These are phyloP conservation scores for Drosophila sp. DNA, from an alignment of 1,140 invertebrate species.

Conservation along the genomic window DNA sequence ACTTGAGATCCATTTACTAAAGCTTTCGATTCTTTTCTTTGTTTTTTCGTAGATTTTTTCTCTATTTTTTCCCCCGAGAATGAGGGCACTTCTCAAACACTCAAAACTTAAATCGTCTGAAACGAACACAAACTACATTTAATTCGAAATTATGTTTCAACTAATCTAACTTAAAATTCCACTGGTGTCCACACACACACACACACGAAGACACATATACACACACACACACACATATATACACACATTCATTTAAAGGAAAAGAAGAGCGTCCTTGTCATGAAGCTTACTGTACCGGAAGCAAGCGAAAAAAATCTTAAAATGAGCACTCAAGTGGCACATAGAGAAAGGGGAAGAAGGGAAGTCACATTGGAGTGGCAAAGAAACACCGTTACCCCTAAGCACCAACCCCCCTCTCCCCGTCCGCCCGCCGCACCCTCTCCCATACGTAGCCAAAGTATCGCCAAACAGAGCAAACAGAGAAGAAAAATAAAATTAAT, in stretches of 20 bases:
- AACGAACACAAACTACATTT: slow-evolving; percentile 44
- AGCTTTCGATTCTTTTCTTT: too few species aligned
- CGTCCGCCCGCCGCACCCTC: too few species aligned
- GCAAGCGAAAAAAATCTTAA: slow-evolving; percentile 61
- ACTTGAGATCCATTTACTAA: too few species aligned
- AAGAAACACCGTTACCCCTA: slow-evolving; percentile 1
- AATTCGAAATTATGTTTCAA: slow-evolving; percentile 71
- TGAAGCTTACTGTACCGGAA: slow-evolving; percentile 42
- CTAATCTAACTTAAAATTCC: slow-evolving; percentile 76
- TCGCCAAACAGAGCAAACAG: slow-evolving; percentile 29
- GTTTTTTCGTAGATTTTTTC: too few species aligned
- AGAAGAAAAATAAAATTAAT: slow-evolving; percentile 77
- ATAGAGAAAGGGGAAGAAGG: slow-evolving; percentile 13
- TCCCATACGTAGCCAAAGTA: slow-evolving; percentile 7
- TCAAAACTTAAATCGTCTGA: slow-evolving; percentile 26
- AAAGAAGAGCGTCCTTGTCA: slow-evolving; percentile 27
- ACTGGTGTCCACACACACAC: slow-evolving; percentile 54
- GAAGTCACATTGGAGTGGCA: background rate
- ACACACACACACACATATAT: background rate
- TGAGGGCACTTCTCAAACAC: background rate
- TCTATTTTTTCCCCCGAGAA: too few species aligned
- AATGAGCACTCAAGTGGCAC: slow-evolving; percentile 77
- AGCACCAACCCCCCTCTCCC: too few species aligned
- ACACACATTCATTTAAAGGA: background rate
- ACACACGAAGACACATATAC: slow-evolving; percentile 1